These are phyloP conservation scores for Enteromius mattozi DNA, from an alignment of 2,797 vertebrate species.

Conservation along the genomic window DNA sequence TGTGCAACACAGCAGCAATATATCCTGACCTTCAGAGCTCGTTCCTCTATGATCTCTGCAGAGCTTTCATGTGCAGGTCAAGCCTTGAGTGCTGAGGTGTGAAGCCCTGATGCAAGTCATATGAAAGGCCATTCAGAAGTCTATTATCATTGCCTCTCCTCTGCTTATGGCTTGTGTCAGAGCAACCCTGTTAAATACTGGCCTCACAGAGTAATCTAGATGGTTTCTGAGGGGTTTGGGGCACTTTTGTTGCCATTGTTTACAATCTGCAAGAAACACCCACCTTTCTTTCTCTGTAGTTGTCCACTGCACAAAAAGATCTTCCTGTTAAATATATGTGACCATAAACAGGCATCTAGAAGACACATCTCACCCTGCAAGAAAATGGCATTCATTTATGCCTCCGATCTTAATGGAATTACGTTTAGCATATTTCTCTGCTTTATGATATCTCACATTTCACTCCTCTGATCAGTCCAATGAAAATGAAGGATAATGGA, in stretches of 20 bases:
- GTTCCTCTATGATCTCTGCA: not conserved
- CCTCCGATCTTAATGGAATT: slow-evolving; percentile 52
- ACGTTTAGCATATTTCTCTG: slow-evolving; percentile 55
- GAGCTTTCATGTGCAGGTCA: not conserved
- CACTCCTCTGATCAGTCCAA: slow-evolving; percentile 52
- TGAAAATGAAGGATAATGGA: slow-evolving; percentile 62
- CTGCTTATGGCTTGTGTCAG: not conserved
- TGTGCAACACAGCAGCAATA: not conserved
- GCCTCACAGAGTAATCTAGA: not conserved
- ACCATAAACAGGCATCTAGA: slow-evolving; percentile 36
- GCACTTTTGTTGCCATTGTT: slow-evolving; percentile 1
- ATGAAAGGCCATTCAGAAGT: not conserved
- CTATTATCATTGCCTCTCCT: not conserved
- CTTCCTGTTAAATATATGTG: slow-evolving; percentile 36
- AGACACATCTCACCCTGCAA: slow-evolving; percentile 34
- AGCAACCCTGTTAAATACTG: not conserved
- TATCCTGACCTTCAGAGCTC: not conserved
- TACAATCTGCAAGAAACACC: not conserved
- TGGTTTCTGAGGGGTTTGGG: not conserved
- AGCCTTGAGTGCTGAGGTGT: not conserved
- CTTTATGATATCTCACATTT: slow-evolving; percentile 59
- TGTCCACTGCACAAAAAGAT: not conserved
- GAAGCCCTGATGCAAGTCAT: not conserved
- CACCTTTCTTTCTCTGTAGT: not conserved
- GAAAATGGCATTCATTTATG: slow-evolving; percentile 16